Percentiles rank a stretch among this genome's conserved stretches.
phyloP scores from a whole-genome alignment of 2,888 invertebrate genomes.

The Habroteleia sp. region DNA sequence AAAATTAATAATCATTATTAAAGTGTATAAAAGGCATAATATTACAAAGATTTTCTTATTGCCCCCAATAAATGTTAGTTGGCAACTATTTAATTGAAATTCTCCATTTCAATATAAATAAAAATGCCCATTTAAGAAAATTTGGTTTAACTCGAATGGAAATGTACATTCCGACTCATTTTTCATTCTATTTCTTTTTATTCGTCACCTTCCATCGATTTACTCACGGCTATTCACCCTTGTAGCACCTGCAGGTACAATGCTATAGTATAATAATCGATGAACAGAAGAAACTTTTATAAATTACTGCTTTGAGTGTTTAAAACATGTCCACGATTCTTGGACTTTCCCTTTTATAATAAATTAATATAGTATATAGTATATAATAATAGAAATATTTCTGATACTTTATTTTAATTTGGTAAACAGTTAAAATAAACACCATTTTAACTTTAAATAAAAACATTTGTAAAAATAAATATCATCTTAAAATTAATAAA shows the following conservation, averaged over 20 bases:
- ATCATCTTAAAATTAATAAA: too few relatives aligned
- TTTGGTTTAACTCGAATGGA: constrained; percentile 16
- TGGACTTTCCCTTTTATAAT: constrained; percentile 11
- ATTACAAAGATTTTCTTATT: too few relatives aligned
- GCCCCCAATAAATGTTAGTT: too few relatives aligned
- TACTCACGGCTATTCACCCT: constrained; percentile 60
- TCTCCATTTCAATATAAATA: neutral
- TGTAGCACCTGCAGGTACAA: constrained; percentile 54
- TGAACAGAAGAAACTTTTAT: constrained; percentile 46
- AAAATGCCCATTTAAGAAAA: neutral
- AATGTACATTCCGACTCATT: constrained; percentile 30
- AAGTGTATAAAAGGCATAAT: too few relatives aligned
- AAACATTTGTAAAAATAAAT: too few relatives aligned
- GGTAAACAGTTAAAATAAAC: too few relatives aligned
- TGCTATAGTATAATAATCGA: constrained; percentile 56
- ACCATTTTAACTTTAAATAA: too few relatives aligned
- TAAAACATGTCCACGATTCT: constrained; percentile 27
- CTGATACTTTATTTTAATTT: too few relatives aligned
- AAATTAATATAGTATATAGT: too few relatives aligned
- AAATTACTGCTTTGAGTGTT: constrained; percentile 5
- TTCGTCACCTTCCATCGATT: constrained; percentile 60
- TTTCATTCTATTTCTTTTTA: constrained; percentile 52
- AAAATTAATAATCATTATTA: too few relatives aligned
- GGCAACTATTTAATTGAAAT: too few relatives aligned
- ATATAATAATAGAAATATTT: too few relatives aligned